Evolutionary conservation across 1,140 invertebrate genomes (phyloP).

Genomic region (Coenobita brevimanus): DNA sequence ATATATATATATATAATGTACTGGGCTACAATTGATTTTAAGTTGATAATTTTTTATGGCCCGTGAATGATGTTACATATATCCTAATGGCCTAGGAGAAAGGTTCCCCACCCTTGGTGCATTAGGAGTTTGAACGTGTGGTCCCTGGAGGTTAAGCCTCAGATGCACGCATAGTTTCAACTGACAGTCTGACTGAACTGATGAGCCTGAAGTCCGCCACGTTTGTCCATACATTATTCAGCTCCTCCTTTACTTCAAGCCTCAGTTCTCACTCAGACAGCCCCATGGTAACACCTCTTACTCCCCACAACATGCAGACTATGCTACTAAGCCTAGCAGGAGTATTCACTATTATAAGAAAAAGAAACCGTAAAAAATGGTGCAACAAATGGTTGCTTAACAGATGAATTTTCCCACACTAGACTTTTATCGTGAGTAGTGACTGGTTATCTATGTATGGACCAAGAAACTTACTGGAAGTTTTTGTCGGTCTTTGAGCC

Average conservation of each 20-base stretch:
- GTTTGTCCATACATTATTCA: conserved; percentile 2
- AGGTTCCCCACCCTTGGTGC: too few relatives aligned
- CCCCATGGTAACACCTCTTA: neutral
- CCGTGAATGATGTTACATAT: too few relatives aligned
- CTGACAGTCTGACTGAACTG: neutral
- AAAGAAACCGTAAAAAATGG: neutral
- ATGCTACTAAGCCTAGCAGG: too few relatives aligned
- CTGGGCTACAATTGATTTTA: too few relatives aligned
- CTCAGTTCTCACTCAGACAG: neutral
- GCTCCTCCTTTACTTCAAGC: neutral
- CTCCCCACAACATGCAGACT: conserved; percentile 1
- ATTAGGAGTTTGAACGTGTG: too few relatives aligned
- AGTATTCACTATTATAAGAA: neutral
- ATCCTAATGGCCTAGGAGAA: too few relatives aligned
- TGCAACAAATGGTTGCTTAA: neutral
- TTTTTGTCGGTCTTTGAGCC: neutral
- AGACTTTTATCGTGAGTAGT: neutral
- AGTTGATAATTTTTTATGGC: too few relatives aligned
- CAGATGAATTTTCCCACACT: neutral
- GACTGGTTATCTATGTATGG: neutral
- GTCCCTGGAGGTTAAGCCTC: neutral
- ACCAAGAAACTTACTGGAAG: neutral
- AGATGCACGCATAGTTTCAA: neutral
- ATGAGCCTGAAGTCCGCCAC: neutral
- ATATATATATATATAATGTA: too few relatives aligned